A percentile compares a stretch with the other conserved stretches of the same genome.
Evolutionary conservation across 2,888 invertebrate genomes (phyloP).

Genomic region (Anoncus sp.): DNA sequence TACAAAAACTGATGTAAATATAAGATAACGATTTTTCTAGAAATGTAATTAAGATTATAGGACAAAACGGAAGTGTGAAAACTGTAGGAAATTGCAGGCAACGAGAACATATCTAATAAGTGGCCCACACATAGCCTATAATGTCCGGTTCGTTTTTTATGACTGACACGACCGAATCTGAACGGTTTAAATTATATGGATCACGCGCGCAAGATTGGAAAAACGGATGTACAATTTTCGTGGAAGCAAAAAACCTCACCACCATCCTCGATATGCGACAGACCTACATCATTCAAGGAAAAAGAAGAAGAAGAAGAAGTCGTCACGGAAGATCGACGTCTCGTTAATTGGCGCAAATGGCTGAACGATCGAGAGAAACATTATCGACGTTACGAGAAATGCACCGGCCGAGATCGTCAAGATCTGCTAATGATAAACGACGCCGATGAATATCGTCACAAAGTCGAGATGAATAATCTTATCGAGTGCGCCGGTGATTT

Average conservation of each 20-base stretch:
- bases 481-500: conserved; percentile 81
- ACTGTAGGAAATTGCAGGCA: too few species aligned
- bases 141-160: too few species aligned
- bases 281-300: too few species aligned
- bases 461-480: conserved; percentile 68
- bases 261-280: conserved; percentile 31
- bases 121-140: too few species aligned
- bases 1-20: too few species aligned
- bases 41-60: too few species aligned
- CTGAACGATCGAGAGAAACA: conserved; percentile 66
- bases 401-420: conserved; percentile 61
- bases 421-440: conserved; percentile 70
- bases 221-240: conserved; percentile 53
- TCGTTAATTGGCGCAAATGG: conserved; percentile 76
- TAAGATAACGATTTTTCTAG: too few species aligned
- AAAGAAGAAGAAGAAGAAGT: background rate
- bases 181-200: conserved; percentile 66
- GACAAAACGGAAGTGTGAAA: too few species aligned
- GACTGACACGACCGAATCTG: background rate
- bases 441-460: conserved; percentile 67
- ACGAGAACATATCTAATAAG: too few species aligned
- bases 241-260: conserved; percentile 4
- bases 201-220: conserved; percentile 71
- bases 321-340: conserved; percentile 68
- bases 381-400: conserved; percentile 48